Percentiles rank a stretch among this genome's conserved stretches.
These are phyloP conservation scores for Intellagama lesueurii DNA, from an alignment of 2,797 vertebrate genomes.

Conservation along the genomic window DNA sequence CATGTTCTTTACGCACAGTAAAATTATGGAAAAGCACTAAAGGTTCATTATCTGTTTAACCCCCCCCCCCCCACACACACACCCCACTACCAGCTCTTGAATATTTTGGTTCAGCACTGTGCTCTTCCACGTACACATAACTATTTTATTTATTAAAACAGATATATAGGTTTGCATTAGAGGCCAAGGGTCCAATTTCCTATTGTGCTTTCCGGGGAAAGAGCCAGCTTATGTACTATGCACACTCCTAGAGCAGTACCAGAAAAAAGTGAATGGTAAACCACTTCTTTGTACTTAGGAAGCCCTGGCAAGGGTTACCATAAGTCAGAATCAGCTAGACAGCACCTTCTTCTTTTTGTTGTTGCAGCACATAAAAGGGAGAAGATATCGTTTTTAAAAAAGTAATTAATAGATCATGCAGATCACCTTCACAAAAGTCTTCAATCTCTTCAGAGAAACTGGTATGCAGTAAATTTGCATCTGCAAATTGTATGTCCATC, in stretches of 20 bases:
- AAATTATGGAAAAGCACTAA: background rate
- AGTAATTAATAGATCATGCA: background rate
- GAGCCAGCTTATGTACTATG: no score
- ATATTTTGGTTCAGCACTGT: fast-evolving
- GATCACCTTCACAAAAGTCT: background rate
- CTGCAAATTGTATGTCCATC: background rate
- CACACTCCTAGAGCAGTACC: no score
- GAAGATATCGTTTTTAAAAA: no score
- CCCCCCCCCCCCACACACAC: background rate
- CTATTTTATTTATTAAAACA: background rate
- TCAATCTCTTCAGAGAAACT: background rate
- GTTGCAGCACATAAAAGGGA: background rate
- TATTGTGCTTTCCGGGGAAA: no score
- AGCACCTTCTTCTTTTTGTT: no score
- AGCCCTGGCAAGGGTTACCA: no score
- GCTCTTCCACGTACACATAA: background rate
- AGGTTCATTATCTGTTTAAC: background rate
- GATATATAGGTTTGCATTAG: no score
- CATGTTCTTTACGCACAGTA: background rate
- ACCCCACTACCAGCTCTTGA: background rate
- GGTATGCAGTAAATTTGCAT: background rate
- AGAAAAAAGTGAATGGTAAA: no score
- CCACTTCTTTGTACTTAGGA: no score
- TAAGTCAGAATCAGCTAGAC: no score
- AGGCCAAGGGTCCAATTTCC: no score